Percentiles rank a stretch among this genome's conserved stretches.
These are phyloP conservation scores for Drosophila truncata DNA, from an alignment of 1,140 invertebrate species.

Conservation along the genomic window DNA sequence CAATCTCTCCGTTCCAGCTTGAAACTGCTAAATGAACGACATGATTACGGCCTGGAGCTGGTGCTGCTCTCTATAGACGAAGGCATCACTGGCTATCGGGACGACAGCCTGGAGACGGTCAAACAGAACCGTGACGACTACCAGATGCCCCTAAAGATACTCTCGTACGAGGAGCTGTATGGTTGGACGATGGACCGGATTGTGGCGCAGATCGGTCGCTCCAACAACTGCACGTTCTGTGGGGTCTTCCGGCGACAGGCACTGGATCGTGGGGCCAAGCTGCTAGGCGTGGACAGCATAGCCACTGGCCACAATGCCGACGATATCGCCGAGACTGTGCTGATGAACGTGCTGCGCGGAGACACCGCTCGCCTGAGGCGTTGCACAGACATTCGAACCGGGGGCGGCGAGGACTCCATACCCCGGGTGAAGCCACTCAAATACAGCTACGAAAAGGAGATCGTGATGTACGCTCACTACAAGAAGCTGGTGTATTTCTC, in stretches of 20 bases:
- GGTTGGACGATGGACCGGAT: slow-evolving; percentile 99
- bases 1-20: slow-evolving; percentile 84
- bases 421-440: slow-evolving; percentile 98
- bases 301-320: slow-evolving; percentile 99
- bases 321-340: slow-evolving; percentile 99
- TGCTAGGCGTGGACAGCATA: slow-evolving; percentile 96
- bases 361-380: slow-evolving; percentile 97
- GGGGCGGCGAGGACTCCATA: slow-evolving; percentile 94
- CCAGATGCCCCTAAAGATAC: slow-evolving; percentile 96
- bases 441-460: slow-evolving; percentile 99
- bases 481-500: slow-evolving; percentile 99
- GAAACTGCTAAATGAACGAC: slow-evolving; percentile 95
- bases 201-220: slow-evolving; percentile 96
- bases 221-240: slow-evolving; percentile 99
- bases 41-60: slow-evolving; percentile 96
- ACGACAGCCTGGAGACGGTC: slow-evolving; percentile 99
- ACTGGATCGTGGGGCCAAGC: slow-evolving; percentile 95
- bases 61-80: slow-evolving; percentile 98
- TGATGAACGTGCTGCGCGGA: slow-evolving; percentile 99
- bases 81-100: slow-evolving; percentile 98
- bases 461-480: slow-evolving; percentile 99
- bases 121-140: slow-evolving; percentile 98
- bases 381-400: slow-evolving; percentile 95
- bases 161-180: slow-evolving; percentile 99
- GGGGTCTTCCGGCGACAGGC: slow-evolving; percentile 98